Evolutionary conservation across 2,888 invertebrate genomes (phyloP), one percentile per base, ranked within the genome.

Genomic region (Formica aserva): DNA sequence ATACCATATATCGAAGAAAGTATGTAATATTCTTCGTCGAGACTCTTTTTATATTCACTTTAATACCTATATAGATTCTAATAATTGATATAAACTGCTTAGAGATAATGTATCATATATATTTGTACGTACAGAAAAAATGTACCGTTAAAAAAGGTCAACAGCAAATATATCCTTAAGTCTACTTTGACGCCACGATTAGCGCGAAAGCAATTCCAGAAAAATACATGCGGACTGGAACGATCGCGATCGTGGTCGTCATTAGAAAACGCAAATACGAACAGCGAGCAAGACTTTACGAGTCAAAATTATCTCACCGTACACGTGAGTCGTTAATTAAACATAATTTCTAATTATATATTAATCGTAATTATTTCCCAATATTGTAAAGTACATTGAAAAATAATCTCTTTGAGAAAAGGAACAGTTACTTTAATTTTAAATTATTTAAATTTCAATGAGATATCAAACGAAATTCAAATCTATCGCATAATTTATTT

Each of bases 1-100:
- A 98, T 93, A 98, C 97, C 9, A 98, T 98, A 92, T 98, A 98
- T 97, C 96, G 98, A 82, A 96, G 98, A 93, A 97, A 97, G 97
- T 97, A 95, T 94, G 96, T 95, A 67, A 41, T 26, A 5, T 22
- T 66, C 6, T 63, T 66, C 8, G 0, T 15, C 5, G 32, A 65
- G 45, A n/a, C 29, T 77, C 9, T 52, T 52, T 52, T 48, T 8
- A 35, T 52, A 52, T 52, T n/a, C n/a, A 52, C 8, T 52, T 69
- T n/a, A 32, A 78, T 45, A 11, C 18, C 4, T 32, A 63, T 0
- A n/a, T n/a, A 29, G 22, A 18, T 48, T 57, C 9, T 63, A 57
- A 22, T 18, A n/a, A 11, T n/a, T 35, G 9, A 55, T 22, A 29
- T 18, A 57, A 69, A 78, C 22, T 62, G n/a, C 41, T 77, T 29